Conservation (phyloP, 2,888 invertebrate genomes). For the Leucoma salicis region DNA sequence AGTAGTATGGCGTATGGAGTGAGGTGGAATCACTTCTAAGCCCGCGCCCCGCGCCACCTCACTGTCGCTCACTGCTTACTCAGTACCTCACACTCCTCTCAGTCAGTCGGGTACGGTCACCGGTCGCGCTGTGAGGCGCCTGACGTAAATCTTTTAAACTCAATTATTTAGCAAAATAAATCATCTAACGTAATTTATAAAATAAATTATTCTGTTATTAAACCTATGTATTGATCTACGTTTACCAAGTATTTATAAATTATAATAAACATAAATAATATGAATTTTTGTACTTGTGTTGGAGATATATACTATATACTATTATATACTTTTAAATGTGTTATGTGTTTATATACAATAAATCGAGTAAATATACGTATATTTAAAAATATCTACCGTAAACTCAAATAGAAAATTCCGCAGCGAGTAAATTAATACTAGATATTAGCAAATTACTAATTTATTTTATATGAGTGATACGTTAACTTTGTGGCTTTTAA, state of each 20-base stretch:
- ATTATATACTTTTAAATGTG: too few relatives aligned
- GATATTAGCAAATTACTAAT: slow-evolving; percentile 9
- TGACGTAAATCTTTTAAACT: too few relatives aligned
- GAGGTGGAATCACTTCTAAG: background rate
- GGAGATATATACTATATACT: too few relatives aligned
- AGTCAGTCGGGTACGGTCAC: background rate
- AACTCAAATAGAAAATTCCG: background rate
- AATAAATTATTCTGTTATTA: too few relatives aligned
- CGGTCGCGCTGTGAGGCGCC: background rate
- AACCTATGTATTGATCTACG: too few relatives aligned
- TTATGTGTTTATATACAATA: background rate
- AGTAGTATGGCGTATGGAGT: background rate
- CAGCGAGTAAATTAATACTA: background rate
- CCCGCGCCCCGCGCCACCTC: background rate
- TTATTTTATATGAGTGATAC: slow-evolving; percentile 21
- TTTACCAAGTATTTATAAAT: too few relatives aligned
- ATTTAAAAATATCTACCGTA: background rate
- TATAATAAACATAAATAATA: too few relatives aligned
- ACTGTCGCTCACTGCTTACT: too few relatives aligned
- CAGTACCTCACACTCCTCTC: too few relatives aligned
- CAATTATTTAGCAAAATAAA: too few relatives aligned
- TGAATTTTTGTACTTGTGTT: too few relatives aligned
- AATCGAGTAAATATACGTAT: background rate
- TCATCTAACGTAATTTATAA: too few relatives aligned
- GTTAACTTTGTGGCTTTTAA: slow-evolving; percentile 39